A percentile compares a stretch with the other conserved stretches of the same genome.
Evolutionary conservation across 2,797 vertebrate genomes (phyloP).

Genomic region (Stomatorhinus walkeri): DNA sequence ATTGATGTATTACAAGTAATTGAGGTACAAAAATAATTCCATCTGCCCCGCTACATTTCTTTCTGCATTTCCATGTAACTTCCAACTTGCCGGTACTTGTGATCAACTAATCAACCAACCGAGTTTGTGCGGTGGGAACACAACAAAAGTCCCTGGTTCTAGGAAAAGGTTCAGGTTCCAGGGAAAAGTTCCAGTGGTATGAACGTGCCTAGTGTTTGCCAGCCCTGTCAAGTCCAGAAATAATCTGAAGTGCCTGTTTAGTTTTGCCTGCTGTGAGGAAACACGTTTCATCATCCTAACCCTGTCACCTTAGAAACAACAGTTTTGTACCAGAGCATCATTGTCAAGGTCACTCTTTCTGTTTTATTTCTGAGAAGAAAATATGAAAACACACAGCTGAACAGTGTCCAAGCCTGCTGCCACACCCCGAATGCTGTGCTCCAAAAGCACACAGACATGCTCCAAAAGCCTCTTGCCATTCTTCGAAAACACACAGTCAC

Average conservation of each 20-base stretch:
- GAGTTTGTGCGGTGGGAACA: too few species aligned
- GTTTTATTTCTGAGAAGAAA: not conserved
- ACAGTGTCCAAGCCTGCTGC: not conserved
- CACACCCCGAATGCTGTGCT: not conserved
- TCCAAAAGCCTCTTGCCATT: not conserved
- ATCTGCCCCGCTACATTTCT: not conserved
- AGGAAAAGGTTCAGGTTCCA: not conserved
- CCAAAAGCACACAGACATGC: not conserved
- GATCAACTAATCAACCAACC: not conserved
- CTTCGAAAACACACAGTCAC: not conserved
- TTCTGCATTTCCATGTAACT: not conserved
- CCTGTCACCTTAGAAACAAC: not conserved
- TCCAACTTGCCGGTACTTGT: not conserved
- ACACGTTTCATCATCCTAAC: not conserved
- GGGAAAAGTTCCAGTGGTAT: not conserved
- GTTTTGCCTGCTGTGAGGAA: constrained; percentile 14
- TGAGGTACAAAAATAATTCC: not conserved
- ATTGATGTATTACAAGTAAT: not conserved
- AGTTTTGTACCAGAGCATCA: not conserved
- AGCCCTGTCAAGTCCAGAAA: not conserved
- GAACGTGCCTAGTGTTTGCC: not conserved
- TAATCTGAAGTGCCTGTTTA: not conserved
- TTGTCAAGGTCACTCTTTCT: not conserved
- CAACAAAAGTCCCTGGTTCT: not conserved
- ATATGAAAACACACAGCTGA: not conserved